phyloP scores from a whole-genome alignment of 2,797 vertebrate genomes.

The Gymnocypris eckloni region DNA sequence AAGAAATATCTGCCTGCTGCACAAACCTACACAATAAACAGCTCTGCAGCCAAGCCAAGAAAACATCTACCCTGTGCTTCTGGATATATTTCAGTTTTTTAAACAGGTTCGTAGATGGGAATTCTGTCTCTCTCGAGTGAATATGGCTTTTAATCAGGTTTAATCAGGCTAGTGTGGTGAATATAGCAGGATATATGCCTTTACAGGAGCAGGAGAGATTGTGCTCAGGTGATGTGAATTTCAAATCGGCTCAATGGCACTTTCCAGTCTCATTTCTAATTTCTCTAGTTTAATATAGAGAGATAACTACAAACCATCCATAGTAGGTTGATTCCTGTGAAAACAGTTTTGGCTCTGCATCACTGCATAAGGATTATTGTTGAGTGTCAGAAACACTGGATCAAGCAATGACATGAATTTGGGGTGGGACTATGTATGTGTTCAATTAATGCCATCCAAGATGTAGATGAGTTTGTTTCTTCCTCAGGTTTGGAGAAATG shows the following conservation, averaged over 20 bases:
- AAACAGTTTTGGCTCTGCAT: not conserved
- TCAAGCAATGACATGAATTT: not conserved
- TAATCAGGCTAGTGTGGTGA: not conserved
- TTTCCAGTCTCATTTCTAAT: not conserved
- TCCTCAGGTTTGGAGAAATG: too few species aligned
- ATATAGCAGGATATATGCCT: not conserved
- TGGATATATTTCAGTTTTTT: not conserved
- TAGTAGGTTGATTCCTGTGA: not conserved
- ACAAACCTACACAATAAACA: conserved; percentile 2
- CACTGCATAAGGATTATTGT: too few species aligned
- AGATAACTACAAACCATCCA: not conserved
- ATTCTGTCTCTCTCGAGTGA: not conserved
- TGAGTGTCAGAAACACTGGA: not conserved
- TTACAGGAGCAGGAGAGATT: not conserved
- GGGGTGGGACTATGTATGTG: not conserved
- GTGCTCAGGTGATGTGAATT: not conserved
- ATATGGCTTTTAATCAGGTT: not conserved
- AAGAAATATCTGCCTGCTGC: conserved; percentile 1
- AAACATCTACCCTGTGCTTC: not conserved
- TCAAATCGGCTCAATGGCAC: not conserved
- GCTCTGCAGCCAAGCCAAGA: not conserved
- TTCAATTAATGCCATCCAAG: too few species aligned
- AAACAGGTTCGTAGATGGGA: not conserved
- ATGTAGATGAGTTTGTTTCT: too few species aligned
- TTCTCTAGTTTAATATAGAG: not conserved